Evolutionary conservation across 2,797 vertebrate species (phyloP).

Genomic region (Pachyuromys duprasi): DNA sequence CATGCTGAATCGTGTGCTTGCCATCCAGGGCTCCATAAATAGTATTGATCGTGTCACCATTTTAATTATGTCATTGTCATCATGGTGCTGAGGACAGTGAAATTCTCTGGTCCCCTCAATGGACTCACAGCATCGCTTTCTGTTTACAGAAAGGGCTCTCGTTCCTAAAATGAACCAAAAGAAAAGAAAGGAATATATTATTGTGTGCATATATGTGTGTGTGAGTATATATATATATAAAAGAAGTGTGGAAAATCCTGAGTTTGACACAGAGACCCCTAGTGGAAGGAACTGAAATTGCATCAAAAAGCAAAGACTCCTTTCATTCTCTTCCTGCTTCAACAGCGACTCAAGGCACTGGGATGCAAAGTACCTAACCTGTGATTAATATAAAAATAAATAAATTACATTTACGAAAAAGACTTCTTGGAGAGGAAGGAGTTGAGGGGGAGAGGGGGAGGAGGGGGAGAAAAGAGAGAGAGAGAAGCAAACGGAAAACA

Average conservation of each 20-base stretch:
- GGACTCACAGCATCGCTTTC: accelerated
- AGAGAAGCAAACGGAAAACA: background rate
- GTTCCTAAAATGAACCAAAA: background rate
- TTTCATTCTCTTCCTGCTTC: background rate
- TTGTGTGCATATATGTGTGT: too few relatives aligned
- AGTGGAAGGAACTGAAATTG: slow-evolving; percentile 60
- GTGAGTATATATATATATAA: too few relatives aligned
- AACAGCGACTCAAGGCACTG: background rate
- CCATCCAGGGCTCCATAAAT: slow-evolving; percentile 33
- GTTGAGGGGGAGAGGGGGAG: too few relatives aligned
- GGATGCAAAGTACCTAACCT: too few relatives aligned
- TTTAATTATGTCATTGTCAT: slow-evolving; percentile 64
- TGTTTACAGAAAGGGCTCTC: background rate
- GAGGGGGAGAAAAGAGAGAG: too few relatives aligned
- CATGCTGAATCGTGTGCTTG: slow-evolving; percentile 8
- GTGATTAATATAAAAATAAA: too few relatives aligned
- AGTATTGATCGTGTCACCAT: slow-evolving; percentile 63
- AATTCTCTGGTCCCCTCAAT: background rate
- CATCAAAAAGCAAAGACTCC: slow-evolving; percentile 10
- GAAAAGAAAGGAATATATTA: background rate
- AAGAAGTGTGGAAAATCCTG: background rate
- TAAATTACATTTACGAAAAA: too few relatives aligned
- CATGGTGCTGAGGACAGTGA: background rate
- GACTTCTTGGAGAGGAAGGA: background rate
- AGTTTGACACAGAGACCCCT: background rate